phyloP scores from a whole-genome alignment of 2,888 invertebrate species.

The Eupeodes latifasciatus region DNA sequence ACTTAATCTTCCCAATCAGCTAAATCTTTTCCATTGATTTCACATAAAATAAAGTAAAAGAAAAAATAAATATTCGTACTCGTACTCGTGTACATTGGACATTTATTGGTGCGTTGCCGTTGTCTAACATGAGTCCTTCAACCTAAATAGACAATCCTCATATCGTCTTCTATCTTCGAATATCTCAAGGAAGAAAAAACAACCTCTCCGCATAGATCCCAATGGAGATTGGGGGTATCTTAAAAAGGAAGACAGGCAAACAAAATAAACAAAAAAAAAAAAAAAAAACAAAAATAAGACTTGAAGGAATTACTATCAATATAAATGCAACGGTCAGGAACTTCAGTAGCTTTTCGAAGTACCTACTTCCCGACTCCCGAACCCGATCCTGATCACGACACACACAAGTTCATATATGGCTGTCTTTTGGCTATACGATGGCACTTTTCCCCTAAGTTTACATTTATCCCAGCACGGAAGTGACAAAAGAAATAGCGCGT shows the following conservation, averaged over 20 bases:
- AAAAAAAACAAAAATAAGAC: background rate
- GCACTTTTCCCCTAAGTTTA: slow-evolving; percentile 46
- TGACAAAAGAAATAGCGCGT: slow-evolving; percentile 54
- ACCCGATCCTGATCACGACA: too few species aligned
- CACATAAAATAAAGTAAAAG: slow-evolving; percentile 47
- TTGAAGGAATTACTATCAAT: slow-evolving; percentile 27
- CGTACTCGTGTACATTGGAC: too few species aligned
- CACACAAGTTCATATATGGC: slow-evolving; percentile 35
- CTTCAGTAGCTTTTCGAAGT: slow-evolving; percentile 35
- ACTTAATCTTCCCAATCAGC: slow-evolving; percentile 44
- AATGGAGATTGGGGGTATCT: slow-evolving; percentile 6
- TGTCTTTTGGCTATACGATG: slow-evolving; percentile 26
- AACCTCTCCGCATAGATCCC: background rate
- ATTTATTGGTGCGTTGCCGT: slow-evolving; percentile 14
- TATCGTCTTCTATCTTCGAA: slow-evolving; percentile 4
- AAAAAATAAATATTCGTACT: background rate
- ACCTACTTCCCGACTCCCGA: background rate
- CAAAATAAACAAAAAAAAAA: background rate
- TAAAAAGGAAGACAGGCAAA: slow-evolving; percentile 1
- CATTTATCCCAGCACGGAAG: slow-evolving; percentile 41
- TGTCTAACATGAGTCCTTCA: slow-evolving; percentile 36
- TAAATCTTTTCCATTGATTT: slow-evolving; percentile 64
- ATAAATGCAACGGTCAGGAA: slow-evolving; percentile 65
- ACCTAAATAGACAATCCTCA: slow-evolving; percentile 36
- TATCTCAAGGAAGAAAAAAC: background rate